A percentile compares a stretch with the other conserved stretches of the same genome.
These are phyloP conservation scores for Ricordea florida DNA, from an alignment of 92 coral and sea anemone genomes.

Conservation along the genomic window DNA sequence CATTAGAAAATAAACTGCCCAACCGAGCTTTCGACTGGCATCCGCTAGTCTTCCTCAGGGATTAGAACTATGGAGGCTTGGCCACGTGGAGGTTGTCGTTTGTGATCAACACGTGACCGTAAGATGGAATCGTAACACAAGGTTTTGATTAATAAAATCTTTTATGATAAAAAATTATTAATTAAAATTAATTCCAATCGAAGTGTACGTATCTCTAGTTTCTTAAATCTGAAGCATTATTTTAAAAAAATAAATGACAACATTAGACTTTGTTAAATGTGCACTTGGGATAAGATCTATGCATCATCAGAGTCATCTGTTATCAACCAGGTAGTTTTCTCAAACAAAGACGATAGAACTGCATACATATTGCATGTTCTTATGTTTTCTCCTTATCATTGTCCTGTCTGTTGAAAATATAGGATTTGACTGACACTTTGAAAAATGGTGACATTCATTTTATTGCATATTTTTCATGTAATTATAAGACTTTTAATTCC, in stretches of 20 bases:
- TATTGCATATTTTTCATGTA: no score
- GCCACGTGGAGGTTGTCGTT: slow-evolving; percentile 24
- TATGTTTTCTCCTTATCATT: no score
- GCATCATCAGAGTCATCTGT: neutral
- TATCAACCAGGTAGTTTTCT: slow-evolving; percentile 5
- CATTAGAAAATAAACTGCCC: no score
- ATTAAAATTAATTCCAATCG: slow-evolving; percentile 5
- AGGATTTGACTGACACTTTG: no score
- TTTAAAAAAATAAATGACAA: neutral
- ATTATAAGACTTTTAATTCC: no score
- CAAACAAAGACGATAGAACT: no score
- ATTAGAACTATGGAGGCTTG: neutral
- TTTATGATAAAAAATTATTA: neutral
- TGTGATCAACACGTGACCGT: slow-evolving; percentile 11
- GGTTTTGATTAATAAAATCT: slow-evolving; percentile 16
- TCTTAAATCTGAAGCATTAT: slow-evolving; percentile 6
- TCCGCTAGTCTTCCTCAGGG: no score
- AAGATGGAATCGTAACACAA: slow-evolving; percentile 27
- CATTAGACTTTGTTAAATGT: slow-evolving; percentile 3
- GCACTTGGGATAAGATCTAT: slow-evolving; percentile 4
- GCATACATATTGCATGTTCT: no score
- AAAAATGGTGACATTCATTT: no score
- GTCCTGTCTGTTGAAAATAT: no score
- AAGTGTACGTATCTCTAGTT: slow-evolving; percentile 2
- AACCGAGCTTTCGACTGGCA: no score